Percentiles rank a stretch among this genome's conserved stretches.
Evolutionary conservation across 2,797 vertebrate genomes (phyloP).

Genomic region (Linurgus olivaceus): DNA sequence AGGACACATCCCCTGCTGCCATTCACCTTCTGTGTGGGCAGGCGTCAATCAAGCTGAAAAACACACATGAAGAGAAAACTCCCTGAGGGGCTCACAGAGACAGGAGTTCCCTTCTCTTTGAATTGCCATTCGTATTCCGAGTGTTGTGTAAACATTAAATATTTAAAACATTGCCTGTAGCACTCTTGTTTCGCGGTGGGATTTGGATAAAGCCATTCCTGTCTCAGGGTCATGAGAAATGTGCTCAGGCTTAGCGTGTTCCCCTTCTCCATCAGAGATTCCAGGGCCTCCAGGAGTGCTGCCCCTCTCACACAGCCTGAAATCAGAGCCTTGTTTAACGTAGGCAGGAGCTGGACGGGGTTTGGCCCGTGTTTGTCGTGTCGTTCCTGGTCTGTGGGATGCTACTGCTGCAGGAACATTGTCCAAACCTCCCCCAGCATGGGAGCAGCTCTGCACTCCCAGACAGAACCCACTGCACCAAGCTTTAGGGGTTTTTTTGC

Average conservation of each 20-base stretch:
- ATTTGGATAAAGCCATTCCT: not conserved
- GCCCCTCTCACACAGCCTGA: not conserved
- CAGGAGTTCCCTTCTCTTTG: not conserved
- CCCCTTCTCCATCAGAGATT: not conserved
- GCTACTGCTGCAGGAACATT: not conserved
- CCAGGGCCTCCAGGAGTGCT: not conserved
- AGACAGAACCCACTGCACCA: not conserved
- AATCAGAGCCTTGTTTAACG: not conserved
- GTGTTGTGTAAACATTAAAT: constrained; percentile 25
- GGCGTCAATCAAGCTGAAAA: not conserved
- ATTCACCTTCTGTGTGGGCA: fast-evolving
- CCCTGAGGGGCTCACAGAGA: not conserved
- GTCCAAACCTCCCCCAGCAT: fast-evolving
- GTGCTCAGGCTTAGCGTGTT: not conserved
- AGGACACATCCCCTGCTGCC: not conserved
- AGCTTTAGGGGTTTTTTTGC: not conserved
- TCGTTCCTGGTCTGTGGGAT: not conserved
- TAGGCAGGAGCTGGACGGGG: not conserved
- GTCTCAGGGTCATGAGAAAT: not conserved
- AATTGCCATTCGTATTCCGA: not conserved
- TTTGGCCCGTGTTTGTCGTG: fast-evolving
- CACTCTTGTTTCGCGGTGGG: not conserved
- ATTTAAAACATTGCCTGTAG: not conserved
- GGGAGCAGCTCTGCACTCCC: fast-evolving
- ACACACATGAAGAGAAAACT: not conserved